phyloP scores from a whole-genome alignment of 2,888 invertebrate genomes.

The Branchipolynoe longqiensis region DNA sequence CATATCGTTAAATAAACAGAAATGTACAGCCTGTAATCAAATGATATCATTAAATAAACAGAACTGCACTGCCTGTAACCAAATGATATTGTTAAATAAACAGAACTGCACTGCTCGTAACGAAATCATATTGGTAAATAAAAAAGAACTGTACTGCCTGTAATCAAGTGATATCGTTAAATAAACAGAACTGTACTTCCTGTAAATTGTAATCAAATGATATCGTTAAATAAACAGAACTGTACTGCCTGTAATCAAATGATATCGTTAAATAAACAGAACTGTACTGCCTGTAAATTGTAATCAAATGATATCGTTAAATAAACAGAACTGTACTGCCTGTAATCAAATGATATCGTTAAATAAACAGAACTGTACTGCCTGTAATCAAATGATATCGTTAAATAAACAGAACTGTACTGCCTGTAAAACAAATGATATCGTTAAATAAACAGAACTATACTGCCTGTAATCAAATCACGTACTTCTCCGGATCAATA shows the following conservation, averaged over 20 bases:
- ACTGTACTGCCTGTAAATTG: not conserved
- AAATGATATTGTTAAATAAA: too few species aligned
- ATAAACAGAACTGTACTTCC: not conserved
- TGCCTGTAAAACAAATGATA: too few species aligned
- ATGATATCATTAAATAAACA: too few species aligned
- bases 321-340: not conserved
- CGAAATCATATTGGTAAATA: not conserved
- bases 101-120: too few species aligned
- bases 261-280: not conserved
- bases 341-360: not conserved
- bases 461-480: too few species aligned
- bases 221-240: not conserved
- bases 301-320: not conserved
- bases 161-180: not conserved
- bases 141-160: not conserved
- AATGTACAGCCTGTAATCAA: not conserved
- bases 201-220: not conserved
- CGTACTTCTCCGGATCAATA: too few species aligned
- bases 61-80: too few species aligned
- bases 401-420: too few species aligned
- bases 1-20: not conserved
- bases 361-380: slow-evolving; percentile 82
- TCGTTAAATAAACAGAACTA: too few species aligned
- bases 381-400: slow-evolving; percentile 66
- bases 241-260: not conserved